These are phyloP conservation scores for Pocillopora verrucosa DNA, from an alignment of 64 coral and sea anemone species.

Conservation along the genomic window DNA sequence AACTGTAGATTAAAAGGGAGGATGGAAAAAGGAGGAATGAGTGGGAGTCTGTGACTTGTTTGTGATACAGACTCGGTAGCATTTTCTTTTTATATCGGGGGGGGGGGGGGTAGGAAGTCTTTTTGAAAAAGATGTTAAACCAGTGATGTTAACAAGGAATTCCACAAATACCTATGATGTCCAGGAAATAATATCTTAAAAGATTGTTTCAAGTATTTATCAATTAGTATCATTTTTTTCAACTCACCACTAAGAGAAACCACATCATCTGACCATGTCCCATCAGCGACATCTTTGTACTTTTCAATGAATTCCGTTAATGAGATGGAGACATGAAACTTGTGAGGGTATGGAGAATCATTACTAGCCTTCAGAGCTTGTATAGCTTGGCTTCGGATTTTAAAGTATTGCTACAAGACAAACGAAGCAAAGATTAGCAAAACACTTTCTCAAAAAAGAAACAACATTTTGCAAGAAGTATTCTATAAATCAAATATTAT, in stretches of 20 bases:
- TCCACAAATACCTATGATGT: no score
- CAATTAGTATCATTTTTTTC: not conserved
- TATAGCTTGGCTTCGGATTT: conserved; percentile 89
- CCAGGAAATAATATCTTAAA: not conserved
- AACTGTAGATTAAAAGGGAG: no score
- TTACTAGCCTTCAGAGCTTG: conserved; percentile 66
- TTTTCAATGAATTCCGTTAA: conserved; percentile 90
- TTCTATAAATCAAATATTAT: no score
- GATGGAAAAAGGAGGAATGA: no score
- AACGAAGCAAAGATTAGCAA: not conserved
- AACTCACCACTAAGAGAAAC: conserved; percentile 82
- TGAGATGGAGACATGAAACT: conserved; percentile 87
- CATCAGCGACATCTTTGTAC: conserved; percentile 73
- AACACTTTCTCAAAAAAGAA: no score
- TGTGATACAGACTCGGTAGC: no score
- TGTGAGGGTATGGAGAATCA: conserved; percentile 90
- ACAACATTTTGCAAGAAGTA: no score
- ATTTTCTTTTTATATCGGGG: no score
- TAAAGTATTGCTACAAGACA: conserved; percentile 83
- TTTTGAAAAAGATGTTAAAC: no score
- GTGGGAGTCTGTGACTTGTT: no score
- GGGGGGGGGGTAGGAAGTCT: no score
- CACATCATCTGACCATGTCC: conserved; percentile 73
- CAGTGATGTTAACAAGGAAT: no score
- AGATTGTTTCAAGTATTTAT: not conserved